Percentiles rank a stretch among this genome's conserved stretches.
These are phyloP conservation scores for Callipepla squamata DNA, from an alignment of 2,113 vertebrate species.

Conservation along the genomic window DNA sequence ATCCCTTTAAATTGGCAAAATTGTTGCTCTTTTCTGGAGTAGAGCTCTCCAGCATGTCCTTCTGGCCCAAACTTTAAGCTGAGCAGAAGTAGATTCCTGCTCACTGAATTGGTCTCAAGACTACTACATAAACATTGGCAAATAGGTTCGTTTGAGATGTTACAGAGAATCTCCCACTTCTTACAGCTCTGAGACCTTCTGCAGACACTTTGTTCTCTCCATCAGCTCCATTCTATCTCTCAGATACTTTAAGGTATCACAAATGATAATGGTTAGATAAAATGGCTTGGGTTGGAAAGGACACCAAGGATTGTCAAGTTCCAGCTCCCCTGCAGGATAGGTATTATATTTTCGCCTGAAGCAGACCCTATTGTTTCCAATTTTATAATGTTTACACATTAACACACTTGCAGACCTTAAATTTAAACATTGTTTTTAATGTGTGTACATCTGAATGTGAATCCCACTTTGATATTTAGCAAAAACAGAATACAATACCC, in stretches of 20 bases:
- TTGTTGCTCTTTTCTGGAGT: background rate
- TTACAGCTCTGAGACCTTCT: background rate
- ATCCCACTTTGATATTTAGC: background rate
- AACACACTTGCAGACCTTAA: background rate
- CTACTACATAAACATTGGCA: background rate
- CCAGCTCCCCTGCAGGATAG: no score
- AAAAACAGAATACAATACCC: background rate
- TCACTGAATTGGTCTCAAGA: background rate
- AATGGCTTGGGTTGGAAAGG: no score
- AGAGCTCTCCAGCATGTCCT: background rate
- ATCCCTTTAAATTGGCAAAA: background rate
- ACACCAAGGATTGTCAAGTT: no score
- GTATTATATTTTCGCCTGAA: background rate
- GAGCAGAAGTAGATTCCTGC: background rate
- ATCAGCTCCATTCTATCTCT: background rate
- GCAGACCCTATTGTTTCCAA: background rate
- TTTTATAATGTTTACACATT: background rate
- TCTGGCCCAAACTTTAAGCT: background rate
- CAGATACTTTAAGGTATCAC: background rate
- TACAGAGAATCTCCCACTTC: fast-evolving
- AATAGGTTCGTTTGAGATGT: background rate
- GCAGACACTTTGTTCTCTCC: background rate
- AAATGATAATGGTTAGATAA: no score
- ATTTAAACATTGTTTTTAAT: background rate
- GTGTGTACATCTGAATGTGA: background rate